Conservation (phyloP, 1,140 invertebrate species). For the Brachionus rubens region DNA sequence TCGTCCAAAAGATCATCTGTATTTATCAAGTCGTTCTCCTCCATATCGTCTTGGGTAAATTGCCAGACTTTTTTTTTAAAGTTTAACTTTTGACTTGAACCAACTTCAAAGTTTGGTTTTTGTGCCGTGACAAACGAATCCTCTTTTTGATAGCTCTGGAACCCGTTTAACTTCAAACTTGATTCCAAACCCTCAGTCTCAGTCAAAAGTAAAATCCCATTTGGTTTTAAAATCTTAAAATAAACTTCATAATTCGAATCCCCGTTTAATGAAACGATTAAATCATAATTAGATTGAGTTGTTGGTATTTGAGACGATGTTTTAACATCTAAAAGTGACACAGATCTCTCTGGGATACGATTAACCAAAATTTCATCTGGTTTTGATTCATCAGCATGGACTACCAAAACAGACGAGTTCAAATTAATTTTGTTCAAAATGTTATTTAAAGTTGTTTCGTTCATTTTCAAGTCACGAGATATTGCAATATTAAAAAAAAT, state of each 20-base stretch:
- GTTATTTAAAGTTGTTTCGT: slow-evolving; percentile 30
- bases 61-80: slow-evolving; percentile 43
- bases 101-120: slow-evolving; percentile 42
- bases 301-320: background rate
- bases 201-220: slow-evolving; percentile 1
- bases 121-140: slow-evolving; percentile 23
- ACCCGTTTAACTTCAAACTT: slow-evolving; percentile 15
- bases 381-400: background rate
- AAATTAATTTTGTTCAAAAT: slow-evolving; percentile 29
- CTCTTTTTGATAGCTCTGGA: background rate
- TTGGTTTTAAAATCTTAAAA: slow-evolving; percentile 41
- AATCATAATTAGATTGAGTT: background rate
- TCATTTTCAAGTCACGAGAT: slow-evolving; percentile 40
- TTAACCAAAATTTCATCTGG: background rate
- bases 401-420: background rate
- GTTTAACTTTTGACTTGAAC: background rate
- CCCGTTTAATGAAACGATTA: slow-evolving; percentile 8
- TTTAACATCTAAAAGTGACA: background rate
- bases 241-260: slow-evolving; percentile 30
- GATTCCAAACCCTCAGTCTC: slow-evolving; percentile 11
- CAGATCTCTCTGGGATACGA: background rate
- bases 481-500: background rate
- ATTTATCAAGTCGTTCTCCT: slow-evolving; percentile 77
- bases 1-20: slow-evolving; percentile 82
- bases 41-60: slow-evolving; percentile 20